These are phyloP conservation scores for Drosophila atripex DNA, from an alignment of 2,888 invertebrate genomes.

Conservation along the genomic window DNA sequence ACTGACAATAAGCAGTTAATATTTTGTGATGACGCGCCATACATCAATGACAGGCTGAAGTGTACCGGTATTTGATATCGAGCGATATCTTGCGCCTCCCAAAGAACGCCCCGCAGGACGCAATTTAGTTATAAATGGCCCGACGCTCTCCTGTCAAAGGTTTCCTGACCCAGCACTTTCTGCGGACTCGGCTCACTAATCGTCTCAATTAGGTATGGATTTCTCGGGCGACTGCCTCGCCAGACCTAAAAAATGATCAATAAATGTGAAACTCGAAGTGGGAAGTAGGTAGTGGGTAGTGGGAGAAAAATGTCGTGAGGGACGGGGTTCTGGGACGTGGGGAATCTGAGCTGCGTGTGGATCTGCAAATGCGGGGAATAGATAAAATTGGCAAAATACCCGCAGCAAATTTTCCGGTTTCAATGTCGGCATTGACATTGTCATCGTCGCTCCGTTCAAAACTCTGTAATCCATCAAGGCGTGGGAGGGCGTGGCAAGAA, in stretches of 20 bases:
- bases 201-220: conserved; percentile 81
- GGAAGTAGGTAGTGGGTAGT: background rate
- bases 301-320: background rate
- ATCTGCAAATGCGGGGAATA: conserved; percentile 17
- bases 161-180: conserved; percentile 56
- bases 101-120: conserved; percentile 22
- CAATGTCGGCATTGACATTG: conserved; percentile 75
- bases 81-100: background rate
- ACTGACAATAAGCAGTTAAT: conserved; percentile 77
- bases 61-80: conserved; percentile 3
- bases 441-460: conserved; percentile 54
- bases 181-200: conserved; percentile 56
- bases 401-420: conserved; percentile 80
- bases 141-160: conserved; percentile 55
- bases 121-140: conserved; percentile 68
- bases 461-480: conserved; percentile 40
- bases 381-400: conserved; percentile 72
- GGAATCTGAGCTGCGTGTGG: background rate
- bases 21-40: conserved; percentile 80
- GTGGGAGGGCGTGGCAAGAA: conserved; percentile 42
- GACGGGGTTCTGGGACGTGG: background rate
- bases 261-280: conserved; percentile 42
- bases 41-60: conserved; percentile 75
- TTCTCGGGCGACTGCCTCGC: conserved; percentile 25
- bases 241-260: conserved; percentile 66